These are phyloP conservation scores for Lutjanus argentimaculatus DNA, from an alignment of 2,797 vertebrate species.

Conservation along the genomic window DNA sequence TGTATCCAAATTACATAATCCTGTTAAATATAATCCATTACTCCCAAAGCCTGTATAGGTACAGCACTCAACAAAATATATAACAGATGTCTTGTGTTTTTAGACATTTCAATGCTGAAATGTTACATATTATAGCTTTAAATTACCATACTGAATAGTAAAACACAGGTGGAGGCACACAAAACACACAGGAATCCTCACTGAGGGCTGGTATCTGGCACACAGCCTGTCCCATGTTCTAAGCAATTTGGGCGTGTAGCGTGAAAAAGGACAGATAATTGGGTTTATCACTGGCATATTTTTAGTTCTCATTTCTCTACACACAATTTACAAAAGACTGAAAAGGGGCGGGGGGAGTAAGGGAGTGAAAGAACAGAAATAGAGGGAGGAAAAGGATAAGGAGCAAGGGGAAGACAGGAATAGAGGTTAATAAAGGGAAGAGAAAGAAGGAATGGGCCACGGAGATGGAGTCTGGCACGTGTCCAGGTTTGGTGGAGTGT, in stretches of 20 bases:
- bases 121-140: too few species aligned
- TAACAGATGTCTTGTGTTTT: too few species aligned
- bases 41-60: too few species aligned
- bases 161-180: constrained; percentile 30
- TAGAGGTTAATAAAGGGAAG: constrained; percentile 22
- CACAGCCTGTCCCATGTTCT: constrained; percentile 48
- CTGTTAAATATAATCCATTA: too few species aligned
- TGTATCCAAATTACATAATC: too few species aligned
- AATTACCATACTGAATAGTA: neutral
- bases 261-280: constrained; percentile 74
- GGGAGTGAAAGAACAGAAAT: constrained; percentile 13
- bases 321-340: constrained; percentile 63
- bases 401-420: neutral
- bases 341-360: neutral
- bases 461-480: constrained; percentile 43
- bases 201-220: constrained; percentile 49
- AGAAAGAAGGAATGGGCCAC: constrained; percentile 25
- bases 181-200: constrained; percentile 32
- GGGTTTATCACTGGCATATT: constrained; percentile 73
- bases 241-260: constrained; percentile 66
- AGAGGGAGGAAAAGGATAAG: constrained; percentile 9
- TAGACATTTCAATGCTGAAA: too few species aligned
- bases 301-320: constrained; percentile 69
- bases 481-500: constrained; percentile 60
- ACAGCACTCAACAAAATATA: too few species aligned